Percentiles rank a stretch among this genome's conserved stretches.
phyloP scores from a whole-genome alignment of 1,140 invertebrate genomes.

The Bombus cullumanus region DNA sequence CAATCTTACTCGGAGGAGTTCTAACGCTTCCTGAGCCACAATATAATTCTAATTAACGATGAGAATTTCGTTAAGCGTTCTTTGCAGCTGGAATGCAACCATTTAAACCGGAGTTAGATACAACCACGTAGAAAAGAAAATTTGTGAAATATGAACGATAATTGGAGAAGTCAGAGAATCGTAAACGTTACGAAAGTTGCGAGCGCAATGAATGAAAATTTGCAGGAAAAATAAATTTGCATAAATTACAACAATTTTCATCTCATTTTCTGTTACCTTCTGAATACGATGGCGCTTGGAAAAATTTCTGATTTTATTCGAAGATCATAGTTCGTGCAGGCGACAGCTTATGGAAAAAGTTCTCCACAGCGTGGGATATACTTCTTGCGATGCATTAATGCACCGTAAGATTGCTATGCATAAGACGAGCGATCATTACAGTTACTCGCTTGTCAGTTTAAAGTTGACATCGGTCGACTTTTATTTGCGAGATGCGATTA shows the following conservation, averaged over 20 bases:
- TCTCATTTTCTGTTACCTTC: neutral
- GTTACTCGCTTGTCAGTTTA: neutral
- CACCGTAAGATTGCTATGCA: slow-evolving; percentile 15
- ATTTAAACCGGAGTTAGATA: too few species aligned
- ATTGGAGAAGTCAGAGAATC: too few species aligned
- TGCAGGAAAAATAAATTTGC: too few species aligned
- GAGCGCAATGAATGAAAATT: too few species aligned
- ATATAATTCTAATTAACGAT: too few species aligned
- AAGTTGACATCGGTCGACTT: slow-evolving; percentile 1
- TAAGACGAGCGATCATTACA: slow-evolving; percentile 5
- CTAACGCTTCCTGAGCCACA: too few species aligned
- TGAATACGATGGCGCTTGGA: neutral
- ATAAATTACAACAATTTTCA: neutral
- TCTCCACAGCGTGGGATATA: neutral
- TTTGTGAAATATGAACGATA: too few species aligned
- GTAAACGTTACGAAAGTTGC: too few species aligned
- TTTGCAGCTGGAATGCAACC: too few species aligned
- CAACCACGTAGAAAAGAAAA: too few species aligned
- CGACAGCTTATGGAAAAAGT: slow-evolving; percentile 15
- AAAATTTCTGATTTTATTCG: neutral
- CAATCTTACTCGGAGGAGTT: too few species aligned
- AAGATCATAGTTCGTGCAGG: neutral
- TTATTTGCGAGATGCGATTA: neutral
- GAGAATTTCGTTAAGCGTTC: too few species aligned
- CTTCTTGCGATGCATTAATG: slow-evolving; percentile 10